Conservation (phyloP, 2,113 vertebrate species). For the Nothobranchius kuhntae region DNA sequence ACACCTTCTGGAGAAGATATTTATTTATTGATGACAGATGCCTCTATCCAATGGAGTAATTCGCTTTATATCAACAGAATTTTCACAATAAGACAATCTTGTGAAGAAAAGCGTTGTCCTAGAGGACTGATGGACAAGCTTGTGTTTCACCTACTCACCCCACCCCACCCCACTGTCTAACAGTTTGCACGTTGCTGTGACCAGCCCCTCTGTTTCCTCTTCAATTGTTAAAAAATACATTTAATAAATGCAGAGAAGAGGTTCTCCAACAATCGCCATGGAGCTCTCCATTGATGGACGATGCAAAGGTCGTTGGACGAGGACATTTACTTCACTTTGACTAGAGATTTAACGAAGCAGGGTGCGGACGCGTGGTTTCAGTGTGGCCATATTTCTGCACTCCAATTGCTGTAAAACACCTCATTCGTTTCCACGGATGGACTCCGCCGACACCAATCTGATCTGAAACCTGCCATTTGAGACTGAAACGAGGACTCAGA, state of each 20-base stretch:
- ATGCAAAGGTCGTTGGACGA: slow-evolving; percentile 54
- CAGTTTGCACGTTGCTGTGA: slow-evolving; percentile 69
- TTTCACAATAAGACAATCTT: slow-evolving; percentile 78
- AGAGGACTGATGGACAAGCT: slow-evolving; percentile 63
- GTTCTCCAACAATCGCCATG: slow-evolving; percentile 65
- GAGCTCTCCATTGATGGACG: slow-evolving; percentile 75
- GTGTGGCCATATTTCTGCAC: slow-evolving; percentile 54
- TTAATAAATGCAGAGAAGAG: slow-evolving; percentile 2
- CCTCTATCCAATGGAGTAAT: slow-evolving; percentile 64
- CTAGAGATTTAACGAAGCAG: slow-evolving; percentile 41
- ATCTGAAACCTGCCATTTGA: slow-evolving; percentile 57
- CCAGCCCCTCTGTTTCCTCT: slow-evolving; percentile 45
- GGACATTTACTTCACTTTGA: slow-evolving; percentile 56
- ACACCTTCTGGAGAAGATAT: slow-evolving; percentile 73
- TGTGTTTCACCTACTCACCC: slow-evolving; percentile 75
- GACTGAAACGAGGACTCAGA: slow-evolving; percentile 58
- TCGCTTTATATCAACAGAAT: slow-evolving; percentile 67
- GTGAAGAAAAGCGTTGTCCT: slow-evolving; percentile 56
- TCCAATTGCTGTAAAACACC: slow-evolving; percentile 44
- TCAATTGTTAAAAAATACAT: slow-evolving; percentile 28
- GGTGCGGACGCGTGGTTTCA: slow-evolving; percentile 60
- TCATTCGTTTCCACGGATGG: slow-evolving; percentile 61
- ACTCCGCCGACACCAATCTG: slow-evolving; percentile 59
- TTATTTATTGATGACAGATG: slow-evolving; percentile 75
- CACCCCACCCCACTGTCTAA: not conserved